Conservation (phyloP, 2,888 invertebrate species). For the Himalopsyche anomala region DNA sequence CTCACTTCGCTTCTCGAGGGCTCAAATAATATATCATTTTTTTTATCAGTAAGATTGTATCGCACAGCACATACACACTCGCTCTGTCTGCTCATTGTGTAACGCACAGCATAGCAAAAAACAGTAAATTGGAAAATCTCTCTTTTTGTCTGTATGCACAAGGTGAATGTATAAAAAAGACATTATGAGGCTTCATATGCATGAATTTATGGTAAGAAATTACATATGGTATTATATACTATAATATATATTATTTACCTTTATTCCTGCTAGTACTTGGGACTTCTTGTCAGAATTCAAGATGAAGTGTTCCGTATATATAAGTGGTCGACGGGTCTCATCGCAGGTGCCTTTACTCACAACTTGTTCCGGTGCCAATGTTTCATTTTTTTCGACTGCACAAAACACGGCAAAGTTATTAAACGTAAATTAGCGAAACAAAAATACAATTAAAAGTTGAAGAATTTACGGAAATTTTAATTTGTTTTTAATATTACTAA, state of each 20-base stretch:
- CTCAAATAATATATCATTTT: no score
- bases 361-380: not conserved
- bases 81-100: no score
- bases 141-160: no score
- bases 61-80: no score
- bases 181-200: not conserved
- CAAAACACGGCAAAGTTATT: not conserved
- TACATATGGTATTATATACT: no score
- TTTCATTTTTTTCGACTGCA: slow-evolving; percentile 14
- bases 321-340: slow-evolving; percentile 61
- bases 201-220: no score
- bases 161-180: no score
- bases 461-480: not conserved
- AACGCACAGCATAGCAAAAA: no score
- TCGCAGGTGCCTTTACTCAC: slow-evolving; percentile 51
- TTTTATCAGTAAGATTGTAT: no score
- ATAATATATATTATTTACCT: slow-evolving; percentile 65
- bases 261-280: slow-evolving; percentile 70
- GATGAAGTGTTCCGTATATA: slow-evolving; percentile 71
- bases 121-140: no score
- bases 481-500: not conserved
- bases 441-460: not conserved
- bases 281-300: slow-evolving; percentile 71
- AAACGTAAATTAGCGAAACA: not conserved
- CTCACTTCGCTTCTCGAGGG: no score